Percentiles rank a stretch among this genome's conserved stretches.
Evolutionary conservation across 2,888 invertebrate species (phyloP).

Genomic region (Harpagoxenus sublaevis): DNA sequence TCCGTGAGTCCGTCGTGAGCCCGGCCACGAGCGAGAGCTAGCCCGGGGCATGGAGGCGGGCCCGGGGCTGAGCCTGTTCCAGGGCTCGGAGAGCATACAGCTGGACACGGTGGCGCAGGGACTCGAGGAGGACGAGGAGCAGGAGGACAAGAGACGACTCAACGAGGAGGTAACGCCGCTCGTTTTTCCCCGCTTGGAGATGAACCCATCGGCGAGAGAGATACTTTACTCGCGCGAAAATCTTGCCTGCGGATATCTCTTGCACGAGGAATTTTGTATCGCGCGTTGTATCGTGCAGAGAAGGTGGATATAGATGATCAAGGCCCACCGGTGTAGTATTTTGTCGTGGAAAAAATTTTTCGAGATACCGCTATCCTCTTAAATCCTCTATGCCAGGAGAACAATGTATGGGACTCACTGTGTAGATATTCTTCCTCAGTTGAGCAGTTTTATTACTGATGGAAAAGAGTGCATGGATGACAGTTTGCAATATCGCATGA

Average conservation of each 20-base stretch:
- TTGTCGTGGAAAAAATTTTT: neutral
- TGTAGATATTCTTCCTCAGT: neutral
- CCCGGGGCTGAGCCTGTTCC: constrained; percentile 91
- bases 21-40: constrained; percentile 3
- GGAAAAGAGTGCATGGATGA: neutral
- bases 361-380: neutral
- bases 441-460: neutral
- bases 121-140: constrained; percentile 90
- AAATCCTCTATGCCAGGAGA: neutral
- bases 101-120: constrained; percentile 89
- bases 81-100: constrained; percentile 90
- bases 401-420: neutral
- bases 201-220: neutral
- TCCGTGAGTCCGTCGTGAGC: constrained; percentile 56
- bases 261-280: too few relatives aligned
- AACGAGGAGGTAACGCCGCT: constrained; percentile 89
- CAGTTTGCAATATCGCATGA: neutral
- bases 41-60: constrained; percentile 83
- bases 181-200: neutral
- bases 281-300: neutral
- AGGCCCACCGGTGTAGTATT: neutral
- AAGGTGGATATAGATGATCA: neutral
- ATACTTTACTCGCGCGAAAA: neutral
- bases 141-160: constrained; percentile 90
- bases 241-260: neutral